These are phyloP conservation scores for Drosophila serrata DNA, from an alignment of 1,140 invertebrate species.

Conservation along the genomic window DNA sequence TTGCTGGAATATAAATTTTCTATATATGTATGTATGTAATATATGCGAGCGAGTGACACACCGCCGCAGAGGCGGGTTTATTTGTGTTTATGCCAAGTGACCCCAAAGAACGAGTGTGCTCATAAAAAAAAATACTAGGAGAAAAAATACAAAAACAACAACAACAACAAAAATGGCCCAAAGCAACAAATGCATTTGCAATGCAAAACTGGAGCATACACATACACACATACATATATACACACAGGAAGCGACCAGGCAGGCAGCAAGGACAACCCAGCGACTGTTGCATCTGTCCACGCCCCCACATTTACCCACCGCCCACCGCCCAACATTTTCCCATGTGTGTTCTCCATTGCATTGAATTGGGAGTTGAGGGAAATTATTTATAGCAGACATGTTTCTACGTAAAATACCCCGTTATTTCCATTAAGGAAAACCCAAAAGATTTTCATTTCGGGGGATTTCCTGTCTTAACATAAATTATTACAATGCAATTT, in stretches of 20 bases:
- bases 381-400: constrained; percentile 41
- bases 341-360: background rate
- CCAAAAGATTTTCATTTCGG: too few relatives aligned
- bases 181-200: constrained; percentile 63
- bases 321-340: background rate
- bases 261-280: constrained; percentile 40
- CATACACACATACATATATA: constrained; percentile 48
- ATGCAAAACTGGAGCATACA: constrained; percentile 70
- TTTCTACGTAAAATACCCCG: constrained; percentile 18
- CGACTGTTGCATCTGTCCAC: constrained; percentile 59
- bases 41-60: constrained; percentile 15
- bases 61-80: constrained; percentile 25
- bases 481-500: background rate
- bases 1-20: constrained; percentile 40
- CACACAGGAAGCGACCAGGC: constrained; percentile 59
- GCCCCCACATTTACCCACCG: background rate
- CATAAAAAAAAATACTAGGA: background rate
- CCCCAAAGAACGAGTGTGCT: constrained; percentile 38
- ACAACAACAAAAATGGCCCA: constrained; percentile 29
- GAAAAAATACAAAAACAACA: background rate
- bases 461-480: background rate
- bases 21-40: constrained; percentile 14
- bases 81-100: constrained; percentile 61
- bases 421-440: constrained; percentile 5
- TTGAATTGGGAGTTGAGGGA: constrained; percentile 19